phyloP scores from a whole-genome alignment of 1,140 invertebrate species.

The Nasonia vitripennis region DNA sequence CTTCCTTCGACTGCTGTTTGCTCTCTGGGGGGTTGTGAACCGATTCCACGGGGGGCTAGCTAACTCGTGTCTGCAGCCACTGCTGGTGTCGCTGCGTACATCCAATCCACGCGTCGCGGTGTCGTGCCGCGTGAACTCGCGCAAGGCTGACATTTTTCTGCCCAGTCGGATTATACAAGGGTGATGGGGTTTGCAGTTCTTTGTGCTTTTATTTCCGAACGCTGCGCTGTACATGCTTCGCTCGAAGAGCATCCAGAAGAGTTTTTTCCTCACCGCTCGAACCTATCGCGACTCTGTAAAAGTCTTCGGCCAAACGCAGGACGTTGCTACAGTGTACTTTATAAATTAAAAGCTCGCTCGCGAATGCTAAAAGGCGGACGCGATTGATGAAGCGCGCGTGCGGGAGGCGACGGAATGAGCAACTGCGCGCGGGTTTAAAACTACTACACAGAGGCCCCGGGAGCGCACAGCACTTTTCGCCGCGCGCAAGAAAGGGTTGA shows the following conservation, averaged over 20 bases:
- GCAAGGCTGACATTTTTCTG: not conserved
- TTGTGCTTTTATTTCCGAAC: too few relatives aligned
- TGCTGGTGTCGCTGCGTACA: not conserved
- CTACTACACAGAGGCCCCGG: conserved; percentile 21
- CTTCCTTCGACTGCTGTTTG: not conserved
- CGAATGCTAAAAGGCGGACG: conserved; percentile 6
- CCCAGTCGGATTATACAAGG: too few relatives aligned
- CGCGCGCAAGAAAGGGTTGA: conserved; percentile 65
- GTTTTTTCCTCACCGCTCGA: too few relatives aligned
- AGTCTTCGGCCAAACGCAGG: too few relatives aligned
- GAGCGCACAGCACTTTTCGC: conserved; percentile 50
- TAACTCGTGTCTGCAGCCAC: not conserved
- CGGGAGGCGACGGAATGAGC: not conserved
- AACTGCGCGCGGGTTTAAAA: conserved; percentile 2
- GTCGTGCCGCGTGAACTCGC: not conserved
- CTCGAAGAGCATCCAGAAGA: too few relatives aligned
- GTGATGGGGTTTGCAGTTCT: too few relatives aligned
- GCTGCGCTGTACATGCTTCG: too few relatives aligned
- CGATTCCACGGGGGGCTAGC: not conserved
- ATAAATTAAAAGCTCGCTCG: conserved; percentile 16
- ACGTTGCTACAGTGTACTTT: not conserved
- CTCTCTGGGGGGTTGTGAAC: not conserved
- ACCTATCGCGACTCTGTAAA: too few relatives aligned
- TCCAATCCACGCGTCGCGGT: not conserved
- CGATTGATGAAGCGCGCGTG: conserved; percentile 19